Percentiles rank a stretch among this genome's conserved stretches.
Conservation (phyloP, 2,888 invertebrate genomes). For the Cataglyphis rosenhaueri region DNA sequence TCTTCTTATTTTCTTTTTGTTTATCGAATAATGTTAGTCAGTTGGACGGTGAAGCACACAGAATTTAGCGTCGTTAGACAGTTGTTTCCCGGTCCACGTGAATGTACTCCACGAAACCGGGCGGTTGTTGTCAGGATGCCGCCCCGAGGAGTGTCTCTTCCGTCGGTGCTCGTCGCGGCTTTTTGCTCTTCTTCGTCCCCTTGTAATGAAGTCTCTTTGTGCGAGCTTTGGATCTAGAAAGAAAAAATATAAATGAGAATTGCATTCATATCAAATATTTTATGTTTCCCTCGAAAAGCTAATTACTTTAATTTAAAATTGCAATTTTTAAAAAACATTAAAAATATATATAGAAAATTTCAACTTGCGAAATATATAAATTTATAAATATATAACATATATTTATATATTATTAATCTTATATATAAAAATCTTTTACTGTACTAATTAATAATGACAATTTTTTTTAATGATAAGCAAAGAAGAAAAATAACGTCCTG, state of each 20-base stretch:
- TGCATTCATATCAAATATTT: neutral
- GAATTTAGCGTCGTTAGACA: constrained; percentile 86
- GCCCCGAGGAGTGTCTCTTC: constrained; percentile 90
- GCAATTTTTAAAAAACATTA: neutral
- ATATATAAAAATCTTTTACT: too few species aligned
- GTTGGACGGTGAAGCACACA: constrained; percentile 83
- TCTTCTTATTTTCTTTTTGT: constrained; percentile 13
- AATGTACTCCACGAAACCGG: constrained; percentile 95
- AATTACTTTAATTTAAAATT: neutral
- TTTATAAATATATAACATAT: too few species aligned
- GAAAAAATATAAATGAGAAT: neutral
- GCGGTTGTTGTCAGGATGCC: constrained; percentile 95
- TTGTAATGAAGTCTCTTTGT: constrained; percentile 87
- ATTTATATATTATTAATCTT: too few species aligned
- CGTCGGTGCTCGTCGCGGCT: constrained; percentile 88
- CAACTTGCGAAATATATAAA: too few species aligned
- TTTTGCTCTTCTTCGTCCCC: constrained; percentile 80
- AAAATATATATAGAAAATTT: neutral
- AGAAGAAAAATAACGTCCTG: too few species aligned
- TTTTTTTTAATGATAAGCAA: too few species aligned
- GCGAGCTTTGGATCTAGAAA: constrained; percentile 86
- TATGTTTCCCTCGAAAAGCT: neutral
- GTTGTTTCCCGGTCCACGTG: constrained; percentile 97
- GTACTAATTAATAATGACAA: too few species aligned
- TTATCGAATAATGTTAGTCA: constrained; percentile 67